A percentile compares a stretch with the other conserved stretches of the same genome.
phyloP scores from a whole-genome alignment of 1,140 invertebrate species.

The Pantala flavescens region DNA sequence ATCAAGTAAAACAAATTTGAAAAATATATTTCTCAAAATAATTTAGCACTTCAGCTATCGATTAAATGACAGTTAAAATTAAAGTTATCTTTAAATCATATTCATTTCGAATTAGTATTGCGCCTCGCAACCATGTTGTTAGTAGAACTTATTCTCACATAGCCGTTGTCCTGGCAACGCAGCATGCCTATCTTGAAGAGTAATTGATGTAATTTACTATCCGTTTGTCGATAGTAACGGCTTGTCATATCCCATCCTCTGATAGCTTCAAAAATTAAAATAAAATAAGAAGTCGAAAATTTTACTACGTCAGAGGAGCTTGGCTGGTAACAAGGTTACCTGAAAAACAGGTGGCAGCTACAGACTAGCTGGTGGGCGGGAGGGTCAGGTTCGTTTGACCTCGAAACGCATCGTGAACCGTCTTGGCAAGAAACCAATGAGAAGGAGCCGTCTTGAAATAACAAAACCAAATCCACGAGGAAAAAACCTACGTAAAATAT shows the following conservation, averaged over 20 bases:
- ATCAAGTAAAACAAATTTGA: neutral
- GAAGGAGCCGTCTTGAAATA: neutral
- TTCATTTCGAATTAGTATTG: neutral
- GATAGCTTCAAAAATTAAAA: no score
- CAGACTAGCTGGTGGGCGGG: neutral
- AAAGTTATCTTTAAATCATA: neutral
- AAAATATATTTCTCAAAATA: neutral
- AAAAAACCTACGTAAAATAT: neutral
- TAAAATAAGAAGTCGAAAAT: no score
- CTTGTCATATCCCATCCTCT: no score
- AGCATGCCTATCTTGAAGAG: neutral
- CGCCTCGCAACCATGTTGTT: neutral
- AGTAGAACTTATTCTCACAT: neutral
- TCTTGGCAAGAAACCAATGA: conserved; percentile 1
- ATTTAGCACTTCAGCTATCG: neutral
- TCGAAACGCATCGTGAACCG: neutral
- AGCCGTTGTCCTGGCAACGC: conserved; percentile 1
- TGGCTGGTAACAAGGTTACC: neutral
- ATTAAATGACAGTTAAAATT: neutral
- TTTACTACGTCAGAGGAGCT: neutral
- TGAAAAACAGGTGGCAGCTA: neutral
- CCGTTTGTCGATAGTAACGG: no score
- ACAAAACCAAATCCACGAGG: neutral
- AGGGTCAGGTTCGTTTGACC: neutral
- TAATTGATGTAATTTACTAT: no score